Evolutionary conservation across 2,113 vertebrate genomes (phyloP).

Genomic region (Phrynosoma blainvillii): DNA sequence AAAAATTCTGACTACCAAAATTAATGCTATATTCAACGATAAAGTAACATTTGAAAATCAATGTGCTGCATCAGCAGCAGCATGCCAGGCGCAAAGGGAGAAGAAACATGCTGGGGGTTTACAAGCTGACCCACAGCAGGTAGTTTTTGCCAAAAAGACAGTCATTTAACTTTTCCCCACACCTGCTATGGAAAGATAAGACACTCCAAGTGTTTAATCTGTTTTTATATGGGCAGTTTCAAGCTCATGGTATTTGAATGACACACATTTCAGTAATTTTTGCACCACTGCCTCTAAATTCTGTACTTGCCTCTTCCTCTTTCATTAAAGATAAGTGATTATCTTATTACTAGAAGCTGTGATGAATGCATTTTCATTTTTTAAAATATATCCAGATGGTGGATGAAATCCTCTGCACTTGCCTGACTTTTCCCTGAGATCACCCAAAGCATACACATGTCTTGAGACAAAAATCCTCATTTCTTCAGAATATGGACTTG

Average conservation of each 20-base stretch:
- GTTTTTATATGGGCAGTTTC: background rate
- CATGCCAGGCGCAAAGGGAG: background rate
- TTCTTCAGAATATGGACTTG: conserved; percentile 24
- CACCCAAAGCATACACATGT: background rate
- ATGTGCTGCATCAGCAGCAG: no score
- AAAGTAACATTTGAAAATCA: background rate
- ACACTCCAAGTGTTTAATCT: background rate
- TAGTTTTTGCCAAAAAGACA: fast-evolving
- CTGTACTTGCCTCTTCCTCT: background rate
- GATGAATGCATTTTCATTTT: background rate
- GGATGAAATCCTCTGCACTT: background rate
- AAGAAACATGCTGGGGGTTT: background rate
- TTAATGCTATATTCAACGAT: conserved; percentile 4
- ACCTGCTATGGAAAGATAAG: background rate
- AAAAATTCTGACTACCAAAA: conserved; percentile 16
- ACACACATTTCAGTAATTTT: background rate
- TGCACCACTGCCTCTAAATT: background rate
- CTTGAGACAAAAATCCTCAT: background rate
- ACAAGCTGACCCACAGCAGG: background rate
- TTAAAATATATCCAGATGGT: background rate
- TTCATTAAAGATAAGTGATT: background rate
- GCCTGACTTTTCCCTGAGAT: background rate
- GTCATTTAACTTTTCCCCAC: background rate
- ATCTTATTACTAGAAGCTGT: background rate
- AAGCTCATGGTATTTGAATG: conserved; percentile 11